These are phyloP conservation scores for Myrmophylax atrothorax DNA, from an alignment of 2,113 vertebrate species.

Conservation along the genomic window DNA sequence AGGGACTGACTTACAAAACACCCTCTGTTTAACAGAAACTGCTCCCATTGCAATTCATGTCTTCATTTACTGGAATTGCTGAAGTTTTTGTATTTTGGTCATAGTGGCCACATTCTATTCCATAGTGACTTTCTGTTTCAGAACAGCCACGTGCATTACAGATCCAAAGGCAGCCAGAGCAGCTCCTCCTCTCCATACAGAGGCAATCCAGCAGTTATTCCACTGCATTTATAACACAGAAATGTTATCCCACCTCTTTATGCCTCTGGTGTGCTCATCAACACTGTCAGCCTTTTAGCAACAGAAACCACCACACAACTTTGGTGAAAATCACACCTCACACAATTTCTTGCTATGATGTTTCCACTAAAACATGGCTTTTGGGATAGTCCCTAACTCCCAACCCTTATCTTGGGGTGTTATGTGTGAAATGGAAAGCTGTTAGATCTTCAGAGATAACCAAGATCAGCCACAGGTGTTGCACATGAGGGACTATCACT, in stretches of 20 bases:
- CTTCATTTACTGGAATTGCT: background rate
- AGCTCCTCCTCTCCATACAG: background rate
- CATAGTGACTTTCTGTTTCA: background rate
- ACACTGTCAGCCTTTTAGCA: background rate
- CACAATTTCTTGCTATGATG: background rate
- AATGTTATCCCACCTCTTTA: accelerated
- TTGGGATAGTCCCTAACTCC: background rate
- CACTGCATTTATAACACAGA: background rate
- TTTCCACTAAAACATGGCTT: background rate
- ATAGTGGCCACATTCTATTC: background rate
- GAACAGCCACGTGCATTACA: background rate
- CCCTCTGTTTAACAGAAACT: background rate
- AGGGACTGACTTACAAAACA: background rate
- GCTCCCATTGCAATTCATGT: background rate
- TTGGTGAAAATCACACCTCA: background rate
- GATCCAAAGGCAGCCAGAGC: background rate
- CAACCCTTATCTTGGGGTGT: background rate
- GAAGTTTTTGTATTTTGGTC: background rate
- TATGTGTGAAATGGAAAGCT: background rate
- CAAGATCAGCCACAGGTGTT: background rate
- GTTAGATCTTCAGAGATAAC: background rate
- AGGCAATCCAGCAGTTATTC: background rate
- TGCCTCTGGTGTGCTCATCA: background rate
- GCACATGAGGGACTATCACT: background rate
- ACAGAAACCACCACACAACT: background rate